Evolutionary conservation across 2,888 invertebrate species (phyloP), one percentile per base, ranked within the genome.

Genomic region (Chesias legatella): DNA sequence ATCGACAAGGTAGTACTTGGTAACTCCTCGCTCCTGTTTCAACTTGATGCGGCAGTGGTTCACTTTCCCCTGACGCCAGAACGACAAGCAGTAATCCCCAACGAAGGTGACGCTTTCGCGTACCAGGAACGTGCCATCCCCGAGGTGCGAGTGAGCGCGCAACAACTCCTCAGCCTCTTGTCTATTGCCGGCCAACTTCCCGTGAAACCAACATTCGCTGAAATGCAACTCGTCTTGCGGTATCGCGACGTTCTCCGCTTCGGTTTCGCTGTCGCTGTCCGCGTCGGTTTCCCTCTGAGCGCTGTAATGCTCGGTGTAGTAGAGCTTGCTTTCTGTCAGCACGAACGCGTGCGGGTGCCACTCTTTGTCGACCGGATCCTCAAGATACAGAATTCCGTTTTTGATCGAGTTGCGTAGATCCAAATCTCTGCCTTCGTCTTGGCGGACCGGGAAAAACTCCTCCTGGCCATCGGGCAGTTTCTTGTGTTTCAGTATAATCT

Each of bases 291-390:
- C 90, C 0, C 75, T 82, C 42, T 80, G 86, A 0, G 77, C 63
- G 41, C 70, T 80, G 51, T 90, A 90, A 51, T 91, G 91, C 67
- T 96, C 95, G 0, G 95, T 95, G 69, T 97, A 98, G 67, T 95
- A 95, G 30, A 98, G 83, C 73, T 97, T 96, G 60, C 92, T 94
- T 51, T 95, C 92, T 0, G 96, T 97, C 22, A 98, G 82, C 8
- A 98, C 96, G 71, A 98, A 98, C 64, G 97, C 97, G 79, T 98
- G 97, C 0, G 96, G 94, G 68, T 94, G 94, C 98, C 98, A 98
- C 47, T 94, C 94, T 70, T 94, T 93, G 54, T 95, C 95, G 0
- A 96, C 92, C 0, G 95, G 94, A 85, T 98, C 98, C 75, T 97
- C 96, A 25, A 98, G 83, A 64, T 94, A 94, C 46, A 98, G 88